phyloP scores from a whole-genome alignment of 1,140 invertebrate genomes.

The Solenopsis fugax region DNA sequence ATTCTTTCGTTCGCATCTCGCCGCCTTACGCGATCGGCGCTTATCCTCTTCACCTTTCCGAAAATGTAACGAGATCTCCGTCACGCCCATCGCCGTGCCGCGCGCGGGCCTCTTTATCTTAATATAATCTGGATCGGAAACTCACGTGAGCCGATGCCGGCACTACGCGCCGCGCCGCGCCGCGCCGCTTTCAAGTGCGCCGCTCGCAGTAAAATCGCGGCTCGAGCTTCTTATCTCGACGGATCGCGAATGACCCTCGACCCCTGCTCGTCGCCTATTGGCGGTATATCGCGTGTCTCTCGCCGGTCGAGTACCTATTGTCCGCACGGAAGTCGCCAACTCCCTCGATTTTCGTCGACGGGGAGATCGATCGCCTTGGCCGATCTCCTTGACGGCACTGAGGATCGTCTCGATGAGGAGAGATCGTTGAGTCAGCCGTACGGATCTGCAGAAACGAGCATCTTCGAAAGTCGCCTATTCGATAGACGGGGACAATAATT shows the following conservation, averaged over 20 bases:
- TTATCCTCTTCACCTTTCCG: conserved; percentile 75
- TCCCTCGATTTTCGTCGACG: conserved; percentile 25
- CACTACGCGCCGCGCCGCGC: conserved; percentile 56
- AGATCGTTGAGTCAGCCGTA: not conserved
- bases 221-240: conserved; percentile 76
- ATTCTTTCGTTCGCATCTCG: conserved; percentile 28
- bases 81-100: conserved; percentile 76
- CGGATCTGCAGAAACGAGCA: not conserved
- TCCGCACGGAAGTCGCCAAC: conserved; percentile 59
- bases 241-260: conserved; percentile 80
- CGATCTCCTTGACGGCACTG: not conserved
- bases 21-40: conserved; percentile 53
- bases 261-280: conserved; percentile 80
- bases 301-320: conserved; percentile 73
- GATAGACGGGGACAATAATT: conserved; percentile 64
- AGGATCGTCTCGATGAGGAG: not conserved
- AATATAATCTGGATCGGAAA: conserved; percentile 85
- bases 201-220: conserved; percentile 82
- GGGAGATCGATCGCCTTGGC: not conserved
- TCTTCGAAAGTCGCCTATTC: not conserved
- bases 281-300: conserved; percentile 80
- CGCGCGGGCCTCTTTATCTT: conserved; percentile 79
- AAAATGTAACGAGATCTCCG: conserved; percentile 83
- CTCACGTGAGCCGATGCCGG: conserved; percentile 68
- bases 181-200: conserved; percentile 79